Conservation (phyloP, 2,113 vertebrate genomes). For the Ochotona curzoniae region DNA sequence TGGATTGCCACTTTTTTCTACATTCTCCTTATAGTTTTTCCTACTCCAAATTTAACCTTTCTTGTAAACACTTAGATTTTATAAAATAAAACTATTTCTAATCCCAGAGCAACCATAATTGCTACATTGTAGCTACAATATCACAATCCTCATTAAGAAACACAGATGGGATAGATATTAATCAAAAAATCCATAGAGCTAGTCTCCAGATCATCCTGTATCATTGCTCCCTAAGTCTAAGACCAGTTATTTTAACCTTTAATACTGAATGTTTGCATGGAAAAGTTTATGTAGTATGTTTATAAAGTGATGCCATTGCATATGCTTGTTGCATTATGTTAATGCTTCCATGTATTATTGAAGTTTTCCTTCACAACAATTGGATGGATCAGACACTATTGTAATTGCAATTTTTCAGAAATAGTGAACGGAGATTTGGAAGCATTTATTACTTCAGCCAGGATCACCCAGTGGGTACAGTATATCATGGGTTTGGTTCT, state of each 20-base stretch:
- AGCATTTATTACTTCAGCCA: not conserved
- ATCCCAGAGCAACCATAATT: conserved; percentile 11
- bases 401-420: not conserved
- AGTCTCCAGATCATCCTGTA: not conserved
- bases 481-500: no score
- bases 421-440: not conserved
- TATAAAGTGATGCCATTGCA: not conserved
- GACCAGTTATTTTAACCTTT: conserved; percentile 30
- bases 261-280: not conserved
- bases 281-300: not conserved
- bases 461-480: not conserved
- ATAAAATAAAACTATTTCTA: not conserved
- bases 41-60: not conserved
- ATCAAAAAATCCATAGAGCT: not conserved
- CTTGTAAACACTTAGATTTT: not conserved
- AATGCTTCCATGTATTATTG: not conserved
- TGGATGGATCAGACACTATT: not conserved
- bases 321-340: not conserved
- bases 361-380: not conserved
- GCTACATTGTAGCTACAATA: not conserved
- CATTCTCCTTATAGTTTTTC: not conserved
- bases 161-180: conserved; percentile 25
- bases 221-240: not conserved
- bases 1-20: not conserved
- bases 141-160: not conserved